Percentiles rank a stretch among this genome's conserved stretches.
phyloP scores from a whole-genome alignment of 2,797 vertebrate species.

The Pygocentrus nattereri region DNA sequence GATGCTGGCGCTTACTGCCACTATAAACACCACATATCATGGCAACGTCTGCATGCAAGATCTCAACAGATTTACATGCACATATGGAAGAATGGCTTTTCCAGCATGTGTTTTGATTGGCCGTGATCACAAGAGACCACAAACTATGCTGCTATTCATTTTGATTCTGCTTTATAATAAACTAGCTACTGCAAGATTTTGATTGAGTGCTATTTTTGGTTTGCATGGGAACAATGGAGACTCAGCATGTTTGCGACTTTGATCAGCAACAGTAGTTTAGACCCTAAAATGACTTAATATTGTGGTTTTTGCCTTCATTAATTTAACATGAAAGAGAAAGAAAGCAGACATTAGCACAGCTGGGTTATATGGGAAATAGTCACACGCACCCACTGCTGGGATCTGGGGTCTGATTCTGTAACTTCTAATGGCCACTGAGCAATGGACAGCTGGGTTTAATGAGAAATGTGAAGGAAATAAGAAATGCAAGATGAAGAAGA shows the following conservation, averaged over 20 bases:
- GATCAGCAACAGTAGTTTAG: conserved; percentile 10
- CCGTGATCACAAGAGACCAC: neutral
- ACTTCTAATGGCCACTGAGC: neutral
- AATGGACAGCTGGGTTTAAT: neutral
- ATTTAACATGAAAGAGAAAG: neutral
- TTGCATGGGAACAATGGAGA: conserved; percentile 4
- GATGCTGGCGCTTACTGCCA: neutral
- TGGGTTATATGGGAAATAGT: conserved; percentile 1
- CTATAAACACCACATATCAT: conserved; percentile 18
- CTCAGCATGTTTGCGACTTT: neutral
- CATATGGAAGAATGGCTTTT: conserved; percentile 10
- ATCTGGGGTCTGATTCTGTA: neutral
- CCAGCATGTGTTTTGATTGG: neutral
- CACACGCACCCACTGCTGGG: neutral
- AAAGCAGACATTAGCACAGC: neutral
- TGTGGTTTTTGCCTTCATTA: neutral
- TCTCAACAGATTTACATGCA: conserved; percentile 16
- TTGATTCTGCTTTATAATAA: neutral
- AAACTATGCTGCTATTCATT: neutral
- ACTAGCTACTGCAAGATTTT: conserved; percentile 1
- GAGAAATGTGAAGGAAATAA: conserved; percentile 6
- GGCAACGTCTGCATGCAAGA: conserved; percentile 18
- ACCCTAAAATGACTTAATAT: neutral
- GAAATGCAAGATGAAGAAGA: too few species aligned
- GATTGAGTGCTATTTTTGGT: neutral